Conservation (phyloP, 2,888 invertebrate genomes). For the Parthenolecanium corni region DNA sequence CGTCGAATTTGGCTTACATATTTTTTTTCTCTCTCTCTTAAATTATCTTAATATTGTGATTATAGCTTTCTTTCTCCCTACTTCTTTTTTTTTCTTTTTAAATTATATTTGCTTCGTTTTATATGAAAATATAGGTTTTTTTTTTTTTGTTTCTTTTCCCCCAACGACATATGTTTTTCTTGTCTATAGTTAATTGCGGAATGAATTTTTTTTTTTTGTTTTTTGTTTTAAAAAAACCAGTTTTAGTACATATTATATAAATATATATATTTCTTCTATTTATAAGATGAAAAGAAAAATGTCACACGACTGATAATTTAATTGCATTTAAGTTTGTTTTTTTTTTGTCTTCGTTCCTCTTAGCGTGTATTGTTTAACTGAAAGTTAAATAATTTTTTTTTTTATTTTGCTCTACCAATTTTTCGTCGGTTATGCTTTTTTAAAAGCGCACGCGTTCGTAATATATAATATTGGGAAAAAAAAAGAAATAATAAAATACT, state of each 20-base stretch:
- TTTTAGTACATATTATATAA: background rate
- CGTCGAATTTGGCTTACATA: conserved; percentile 22
- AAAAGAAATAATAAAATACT: too few relatives aligned
- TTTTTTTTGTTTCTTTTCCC: background rate
- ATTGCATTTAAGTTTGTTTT: conserved; percentile 17
- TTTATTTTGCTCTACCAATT: conserved; percentile 14
- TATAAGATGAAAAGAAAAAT: background rate
- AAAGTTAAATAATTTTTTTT: background rate
- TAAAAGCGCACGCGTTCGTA: conserved; percentile 1
- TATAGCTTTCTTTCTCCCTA: conserved; percentile 14
- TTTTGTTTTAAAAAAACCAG: background rate
- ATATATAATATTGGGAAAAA: background rate
- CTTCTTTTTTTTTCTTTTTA: background rate
- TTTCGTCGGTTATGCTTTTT: background rate
- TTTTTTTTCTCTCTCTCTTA: background rate
- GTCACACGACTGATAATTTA: conserved; percentile 28
- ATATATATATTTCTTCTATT: background rate
- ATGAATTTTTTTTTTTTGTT: background rate
- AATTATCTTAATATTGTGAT: conserved; percentile 19
- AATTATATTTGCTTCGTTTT: background rate
- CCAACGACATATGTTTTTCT: background rate
- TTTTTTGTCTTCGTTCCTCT: background rate
- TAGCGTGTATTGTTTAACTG: conserved; percentile 7
- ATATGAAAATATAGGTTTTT: background rate
- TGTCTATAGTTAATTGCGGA: background rate